Conservation (phyloP, 2,888 invertebrate genomes). For the Drosophila acutilabella region DNA sequence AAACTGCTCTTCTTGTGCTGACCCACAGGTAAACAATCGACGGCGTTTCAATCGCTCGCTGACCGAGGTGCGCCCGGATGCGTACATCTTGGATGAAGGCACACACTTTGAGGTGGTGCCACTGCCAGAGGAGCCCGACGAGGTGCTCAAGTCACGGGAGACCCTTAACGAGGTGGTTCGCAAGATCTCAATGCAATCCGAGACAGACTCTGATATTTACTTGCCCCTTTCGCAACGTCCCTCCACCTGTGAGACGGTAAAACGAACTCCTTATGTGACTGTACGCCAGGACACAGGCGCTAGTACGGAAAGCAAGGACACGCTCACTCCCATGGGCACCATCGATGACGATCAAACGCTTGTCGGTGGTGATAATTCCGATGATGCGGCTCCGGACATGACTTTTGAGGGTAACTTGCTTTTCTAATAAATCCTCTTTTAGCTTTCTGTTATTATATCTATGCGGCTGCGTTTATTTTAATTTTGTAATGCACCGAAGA, state of each 20-base stretch:
- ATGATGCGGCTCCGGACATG: conserved; percentile 83
- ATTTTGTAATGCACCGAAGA: conserved; percentile 3
- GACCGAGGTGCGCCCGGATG: conserved; percentile 88
- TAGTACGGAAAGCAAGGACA: conserved; percentile 85
- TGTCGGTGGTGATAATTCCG: conserved; percentile 82
- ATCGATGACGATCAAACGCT: conserved; percentile 84
- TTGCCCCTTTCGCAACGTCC: conserved; percentile 82
- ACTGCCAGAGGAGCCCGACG: conserved; percentile 88
- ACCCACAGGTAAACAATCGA: conserved; percentile 82
- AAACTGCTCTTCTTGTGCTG: no score
- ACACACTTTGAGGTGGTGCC: conserved; percentile 89
- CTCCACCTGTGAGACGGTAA: conserved; percentile 83
- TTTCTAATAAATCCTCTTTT: conserved; percentile 22
- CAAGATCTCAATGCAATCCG: conserved; percentile 84
- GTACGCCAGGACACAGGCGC: conserved; percentile 84
- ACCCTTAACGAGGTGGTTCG: conserved; percentile 83
- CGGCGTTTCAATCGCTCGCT: conserved; percentile 87
- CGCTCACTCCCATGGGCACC: conserved; percentile 84
- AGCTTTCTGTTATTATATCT: conserved; percentile 7
- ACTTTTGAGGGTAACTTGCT: conserved; percentile 83
- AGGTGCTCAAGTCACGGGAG: conserved; percentile 85
- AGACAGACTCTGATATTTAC: conserved; percentile 84
- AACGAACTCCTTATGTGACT: conserved; percentile 84
- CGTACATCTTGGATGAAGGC: conserved; percentile 87
- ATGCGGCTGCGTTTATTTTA: no score